Evolutionary conservation across 2,113 vertebrate genomes (phyloP), one percentile per base, ranked within the genome.

Genomic region (Emydocephalus ijimae): DNA sequence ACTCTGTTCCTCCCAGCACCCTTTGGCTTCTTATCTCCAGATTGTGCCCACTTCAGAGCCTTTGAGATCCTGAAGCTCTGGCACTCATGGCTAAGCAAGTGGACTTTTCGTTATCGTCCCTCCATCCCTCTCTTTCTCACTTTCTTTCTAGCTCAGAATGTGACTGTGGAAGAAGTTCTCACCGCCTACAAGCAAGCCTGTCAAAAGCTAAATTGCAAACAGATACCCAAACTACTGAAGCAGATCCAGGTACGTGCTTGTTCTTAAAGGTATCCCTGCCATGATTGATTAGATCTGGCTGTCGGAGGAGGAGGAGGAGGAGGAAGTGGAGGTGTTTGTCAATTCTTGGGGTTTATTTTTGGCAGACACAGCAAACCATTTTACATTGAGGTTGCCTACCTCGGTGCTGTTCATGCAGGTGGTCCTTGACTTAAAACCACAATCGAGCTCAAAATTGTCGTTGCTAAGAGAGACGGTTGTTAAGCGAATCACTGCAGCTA

Each of bases 191-290:
- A 97, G 94, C 98, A 98, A 91, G 98, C 98, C 95, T 99, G 99
- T 96, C 98, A 98, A 97, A 99, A 99, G 92, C 98, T 99, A 90
- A 99, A 97, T 98, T 99, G 98, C 97, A 98, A 98, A 90, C 98
- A 99, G 95, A 98, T 99, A n/a, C 97, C 98, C 92, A 99, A 99
- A 96, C 98, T 99, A 85, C 98, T 99, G 91, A 97, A 98, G 95
- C 99, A 99, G 97, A 98, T 99, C 55, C 99, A 99, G 98, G 99
- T 99, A 97, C 95, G 96, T 74, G 4, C 48, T 21, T 54, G 24
- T 57, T 61, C 48, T 69, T 48, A 69, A 55, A 43, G 15, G 34
- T 64, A n/a, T 24, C n/a, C 21, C 18, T 39, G 43, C 56, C 55
- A 3, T 56, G 74, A 26, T 50, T 93, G 61, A 87, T 92, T 45